phyloP scores from a whole-genome alignment of 2,113 vertebrate genomes.

The Saguinus imperator region DNA sequence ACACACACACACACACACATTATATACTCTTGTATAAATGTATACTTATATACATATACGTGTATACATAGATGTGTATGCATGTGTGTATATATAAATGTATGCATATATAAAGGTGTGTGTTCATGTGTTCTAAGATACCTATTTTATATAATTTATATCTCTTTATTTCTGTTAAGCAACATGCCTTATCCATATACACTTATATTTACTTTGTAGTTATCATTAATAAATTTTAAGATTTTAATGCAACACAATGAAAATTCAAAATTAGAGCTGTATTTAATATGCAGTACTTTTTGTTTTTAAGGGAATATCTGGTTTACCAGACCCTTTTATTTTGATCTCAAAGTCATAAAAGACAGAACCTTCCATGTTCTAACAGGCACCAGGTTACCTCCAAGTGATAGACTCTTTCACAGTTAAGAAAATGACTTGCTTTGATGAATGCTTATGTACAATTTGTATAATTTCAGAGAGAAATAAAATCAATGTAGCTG shows the following conservation, averaged over 20 bases:
- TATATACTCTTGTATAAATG: not conserved
- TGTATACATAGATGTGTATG: not conserved
- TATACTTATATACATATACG: not conserved
- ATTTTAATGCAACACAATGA: not conserved
- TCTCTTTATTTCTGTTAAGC: not conserved
- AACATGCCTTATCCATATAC: not conserved
- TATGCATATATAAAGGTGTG: not conserved
- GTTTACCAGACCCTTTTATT: not conserved
- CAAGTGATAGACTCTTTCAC: not conserved
- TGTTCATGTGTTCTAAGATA: not conserved
- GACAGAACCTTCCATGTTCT: not conserved
- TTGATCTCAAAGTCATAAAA: not conserved
- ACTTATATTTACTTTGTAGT: not conserved
- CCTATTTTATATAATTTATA: not conserved
- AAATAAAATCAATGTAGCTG: not conserved
- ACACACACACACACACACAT: too few species aligned
- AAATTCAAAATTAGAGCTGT: not conserved
- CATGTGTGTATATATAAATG: not conserved
- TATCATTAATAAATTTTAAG: not conserved
- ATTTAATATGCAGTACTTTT: not conserved
- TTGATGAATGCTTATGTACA: not conserved
- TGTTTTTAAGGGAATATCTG: not conserved
- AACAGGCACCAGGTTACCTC: not conserved
- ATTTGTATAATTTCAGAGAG: not conserved
- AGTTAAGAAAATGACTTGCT: not conserved